Evolutionary conservation across 23 tunicate genomes (phyloP).

Genomic region (Aplidium turbinatum): DNA sequence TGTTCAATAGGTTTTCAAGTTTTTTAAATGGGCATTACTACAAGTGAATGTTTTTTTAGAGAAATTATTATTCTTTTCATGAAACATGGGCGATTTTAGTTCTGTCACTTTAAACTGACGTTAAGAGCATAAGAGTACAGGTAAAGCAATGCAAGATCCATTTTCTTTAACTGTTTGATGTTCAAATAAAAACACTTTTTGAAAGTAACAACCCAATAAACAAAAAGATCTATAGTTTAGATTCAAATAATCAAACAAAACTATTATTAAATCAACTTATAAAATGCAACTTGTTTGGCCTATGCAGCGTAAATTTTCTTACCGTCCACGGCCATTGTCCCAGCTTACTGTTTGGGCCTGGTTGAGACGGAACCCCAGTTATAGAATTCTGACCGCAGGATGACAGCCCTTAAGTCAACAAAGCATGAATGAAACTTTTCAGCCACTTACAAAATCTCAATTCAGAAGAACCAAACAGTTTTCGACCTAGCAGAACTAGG

Average conservation of each 20-base stretch:
- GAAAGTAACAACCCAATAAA: no score
- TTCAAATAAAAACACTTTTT: neutral
- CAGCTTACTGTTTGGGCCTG: conserved; percentile 8
- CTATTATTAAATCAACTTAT: no score
- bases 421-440: no score
- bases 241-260: neutral
- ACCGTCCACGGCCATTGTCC: conserved; percentile 65
- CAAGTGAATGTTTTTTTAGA: no score
- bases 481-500: no score
- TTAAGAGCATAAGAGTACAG: neutral
- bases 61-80: no score
- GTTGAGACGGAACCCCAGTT: neutral
- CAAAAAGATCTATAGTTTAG: neutral
- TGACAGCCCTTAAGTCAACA: neutral
- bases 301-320: no score
- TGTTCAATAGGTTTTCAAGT: no score
- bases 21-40: no score
- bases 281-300: no score
- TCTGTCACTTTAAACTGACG: neutral
- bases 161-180: neutral
- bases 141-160: neutral
- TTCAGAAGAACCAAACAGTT: no score
- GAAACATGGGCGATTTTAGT: neutral
- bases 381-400: conserved; percentile 33
- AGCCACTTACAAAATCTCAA: no score